These are phyloP conservation scores for Chitala chitala DNA, from an alignment of 2,113 vertebrate species.

Conservation along the genomic window DNA sequence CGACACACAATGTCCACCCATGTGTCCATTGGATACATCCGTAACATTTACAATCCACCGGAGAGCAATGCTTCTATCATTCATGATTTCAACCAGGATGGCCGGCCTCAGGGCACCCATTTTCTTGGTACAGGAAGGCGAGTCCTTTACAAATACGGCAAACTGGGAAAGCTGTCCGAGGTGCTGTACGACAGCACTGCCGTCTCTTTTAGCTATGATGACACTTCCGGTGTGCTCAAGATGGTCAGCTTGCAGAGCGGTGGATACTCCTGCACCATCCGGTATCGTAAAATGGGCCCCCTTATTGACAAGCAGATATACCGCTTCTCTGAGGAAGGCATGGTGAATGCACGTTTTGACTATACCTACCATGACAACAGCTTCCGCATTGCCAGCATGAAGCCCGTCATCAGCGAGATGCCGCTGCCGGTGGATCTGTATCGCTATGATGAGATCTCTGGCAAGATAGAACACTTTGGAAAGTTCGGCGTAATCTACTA, in stretches of 20 bases:
- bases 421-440: constrained; percentile 82
- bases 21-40: constrained; percentile 78
- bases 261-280: constrained; percentile 82
- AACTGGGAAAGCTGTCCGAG: constrained; percentile 76
- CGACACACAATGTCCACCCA: constrained; percentile 83
- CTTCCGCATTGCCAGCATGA: constrained; percentile 81
- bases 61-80: constrained; percentile 81
- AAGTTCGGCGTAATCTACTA: constrained; percentile 88
- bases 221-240: constrained; percentile 76
- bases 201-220: constrained; percentile 78
- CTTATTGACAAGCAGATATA: constrained; percentile 85
- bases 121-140: constrained; percentile 78
- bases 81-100: constrained; percentile 79
- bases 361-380: constrained; percentile 84
- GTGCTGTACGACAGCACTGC: constrained; percentile 80
- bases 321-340: constrained; percentile 82
- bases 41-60: constrained; percentile 79
- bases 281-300: constrained; percentile 81
- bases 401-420: constrained; percentile 79
- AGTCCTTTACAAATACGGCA: constrained; percentile 82
- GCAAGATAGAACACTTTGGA: constrained; percentile 84
- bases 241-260: constrained; percentile 85
- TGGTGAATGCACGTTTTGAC: constrained; percentile 85
- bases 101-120: constrained; percentile 69
- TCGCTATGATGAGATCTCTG: constrained; percentile 84